A percentile compares a stretch with the other conserved stretches of the same genome.
Evolutionary conservation across 2,888 invertebrate genomes (phyloP).

Genomic region (Noctua comes): DNA sequence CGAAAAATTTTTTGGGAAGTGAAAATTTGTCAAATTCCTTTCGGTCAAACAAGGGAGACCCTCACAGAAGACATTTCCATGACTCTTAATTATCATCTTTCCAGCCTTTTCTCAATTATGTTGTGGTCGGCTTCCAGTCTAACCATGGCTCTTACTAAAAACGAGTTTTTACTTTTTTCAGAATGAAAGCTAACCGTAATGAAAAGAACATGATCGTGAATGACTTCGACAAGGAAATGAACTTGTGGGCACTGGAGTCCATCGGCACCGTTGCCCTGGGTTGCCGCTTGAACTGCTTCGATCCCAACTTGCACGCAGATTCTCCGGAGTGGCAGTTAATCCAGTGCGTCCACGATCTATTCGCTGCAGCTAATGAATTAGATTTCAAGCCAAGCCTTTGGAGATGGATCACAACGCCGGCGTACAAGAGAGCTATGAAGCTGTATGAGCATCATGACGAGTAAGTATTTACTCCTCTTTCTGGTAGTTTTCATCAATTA

Average conservation of each 20-base stretch:
- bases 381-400: conserved; percentile 81
- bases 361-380: conserved; percentile 70
- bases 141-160: not conserved
- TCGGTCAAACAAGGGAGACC: no score
- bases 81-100: no score
- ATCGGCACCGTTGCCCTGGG: conserved; percentile 83
- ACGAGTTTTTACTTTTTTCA: conserved; percentile 70
- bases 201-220: conserved; percentile 88
- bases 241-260: conserved; percentile 92
- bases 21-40: no score
- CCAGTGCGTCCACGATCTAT: conserved; percentile 77
- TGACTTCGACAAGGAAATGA: conserved; percentile 89
- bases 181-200: conserved; percentile 88
- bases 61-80: no score
- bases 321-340: conserved; percentile 80
- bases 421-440: conserved; percentile 78
- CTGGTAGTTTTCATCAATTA: not conserved
- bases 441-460: conserved; percentile 77
- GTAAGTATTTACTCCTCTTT: conserved; percentile 66
- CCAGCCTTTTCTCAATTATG: no score
- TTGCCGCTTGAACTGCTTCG: conserved; percentile 80
- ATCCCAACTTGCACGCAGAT: conserved; percentile 77
- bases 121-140: not conserved
- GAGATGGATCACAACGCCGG: conserved; percentile 76
- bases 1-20: no score